phyloP scores from a whole-genome alignment of 2,888 invertebrate species.

The Leptinotarsa haldemani region DNA sequence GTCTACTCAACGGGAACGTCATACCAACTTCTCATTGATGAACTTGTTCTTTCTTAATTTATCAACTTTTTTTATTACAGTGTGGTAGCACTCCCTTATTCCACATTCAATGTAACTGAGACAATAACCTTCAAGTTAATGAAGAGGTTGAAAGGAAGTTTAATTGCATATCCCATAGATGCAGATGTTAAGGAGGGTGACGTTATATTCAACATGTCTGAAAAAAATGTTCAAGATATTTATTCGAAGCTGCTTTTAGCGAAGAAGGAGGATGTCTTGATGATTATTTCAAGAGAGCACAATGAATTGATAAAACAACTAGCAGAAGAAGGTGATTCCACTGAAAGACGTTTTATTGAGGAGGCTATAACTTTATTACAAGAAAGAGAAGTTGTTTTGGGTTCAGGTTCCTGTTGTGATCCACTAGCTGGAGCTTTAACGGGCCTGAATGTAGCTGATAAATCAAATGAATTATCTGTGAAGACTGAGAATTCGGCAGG shows the following conservation, averaged over 20 bases:
- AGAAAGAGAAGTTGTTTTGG: slow-evolving; percentile 66
- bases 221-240: slow-evolving; percentile 68
- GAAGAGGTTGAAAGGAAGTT: slow-evolving; percentile 70
- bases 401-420: neutral
- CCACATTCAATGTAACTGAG: slow-evolving; percentile 72
- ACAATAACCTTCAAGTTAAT: slow-evolving; percentile 84
- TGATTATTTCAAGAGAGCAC: slow-evolving; percentile 81
- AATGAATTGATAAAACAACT: slow-evolving; percentile 74
- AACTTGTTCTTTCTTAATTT: too few relatives aligned
- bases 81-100: slow-evolving; percentile 71
- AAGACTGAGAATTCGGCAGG: slow-evolving; percentile 23
- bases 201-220: slow-evolving; percentile 66
- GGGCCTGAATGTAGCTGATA: slow-evolving; percentile 27
- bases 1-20: too few relatives aligned
- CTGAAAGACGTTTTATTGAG: slow-evolving; percentile 88
- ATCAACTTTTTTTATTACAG: slow-evolving; percentile 60
- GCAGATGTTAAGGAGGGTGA: slow-evolving; percentile 57
- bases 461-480: neutral
- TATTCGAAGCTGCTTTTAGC: slow-evolving; percentile 85
- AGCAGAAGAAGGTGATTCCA: slow-evolving; percentile 76
- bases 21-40: too few relatives aligned
- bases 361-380: slow-evolving; percentile 81
- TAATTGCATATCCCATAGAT: slow-evolving; percentile 70
- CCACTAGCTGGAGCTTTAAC: slow-evolving; percentile 22
- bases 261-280: slow-evolving; percentile 74